Evolutionary conservation across 2,797 vertebrate genomes (phyloP), one percentile per base, ranked within the genome.

Genomic region (Triplophysa bombifrons): DNA sequence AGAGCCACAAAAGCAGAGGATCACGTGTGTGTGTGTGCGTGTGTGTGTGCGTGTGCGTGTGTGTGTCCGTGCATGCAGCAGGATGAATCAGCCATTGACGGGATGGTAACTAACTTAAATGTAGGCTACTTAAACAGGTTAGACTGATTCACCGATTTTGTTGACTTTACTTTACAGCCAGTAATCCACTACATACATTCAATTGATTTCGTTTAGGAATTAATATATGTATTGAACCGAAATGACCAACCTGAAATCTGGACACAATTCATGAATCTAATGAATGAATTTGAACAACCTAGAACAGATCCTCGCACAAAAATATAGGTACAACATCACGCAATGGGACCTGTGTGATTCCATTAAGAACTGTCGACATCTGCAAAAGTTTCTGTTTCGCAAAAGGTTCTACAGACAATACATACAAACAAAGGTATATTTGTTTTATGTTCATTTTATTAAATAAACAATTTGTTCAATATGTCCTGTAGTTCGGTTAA

Each of bases 51-150:
- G 48, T 50, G 48, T 34, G 55, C 58, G 55, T 67, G 75, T 77
- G 68, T 19, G 53, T 16, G 65, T 76, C 53, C 53, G 20, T 27
- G 25, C 25, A 27, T 27, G 25, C 3, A 48, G 70, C 44, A 69
- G 27, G 68, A 73, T 81, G 70, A 74, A 81, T 81, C 74, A 76
- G 48, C 50, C 60, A 66, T 64, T 72, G 69, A 78, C 56, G 44
- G 50, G 61, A 72, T n/a, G 51, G 34, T 72, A 72, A 72, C 65
- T 76, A 71, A 48, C 67, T 82, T 66, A 71, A 80, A 81, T 56
- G 53, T 48, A 48, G 13, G 60, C 27, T 27, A 27, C 25, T 27
- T 27, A 58, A 30, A 68, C 0, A 13, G 64, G 41, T 66, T 41
- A 56, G 74, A 25, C 6, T 0, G 16, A 67, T 46, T 5, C 16